These are phyloP conservation scores for Lophotis ruficrista DNA, from an alignment of 2,113 vertebrate species.

Conservation along the genomic window DNA sequence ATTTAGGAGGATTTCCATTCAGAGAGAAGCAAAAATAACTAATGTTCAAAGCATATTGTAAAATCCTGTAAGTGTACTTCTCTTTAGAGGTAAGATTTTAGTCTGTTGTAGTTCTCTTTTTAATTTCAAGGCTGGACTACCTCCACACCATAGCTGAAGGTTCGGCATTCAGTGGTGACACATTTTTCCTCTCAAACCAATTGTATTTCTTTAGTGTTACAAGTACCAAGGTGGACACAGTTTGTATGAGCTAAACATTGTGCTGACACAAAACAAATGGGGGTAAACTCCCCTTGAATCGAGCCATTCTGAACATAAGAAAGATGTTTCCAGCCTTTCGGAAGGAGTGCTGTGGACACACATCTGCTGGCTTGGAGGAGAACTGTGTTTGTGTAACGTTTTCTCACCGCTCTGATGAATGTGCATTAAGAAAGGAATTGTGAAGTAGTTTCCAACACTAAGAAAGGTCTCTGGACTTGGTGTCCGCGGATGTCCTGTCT, in stretches of 20 bases:
- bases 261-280: not conserved
- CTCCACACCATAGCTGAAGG: not conserved
- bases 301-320: not conserved
- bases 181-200: not conserved
- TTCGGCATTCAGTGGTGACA: not conserved
- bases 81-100: not conserved
- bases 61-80: not conserved
- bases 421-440: not conserved
- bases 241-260: not conserved
- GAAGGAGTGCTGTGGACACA: not conserved
- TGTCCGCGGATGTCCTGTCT: not conserved
- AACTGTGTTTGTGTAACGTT: no score
- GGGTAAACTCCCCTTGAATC: not conserved
- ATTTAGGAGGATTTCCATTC: conserved; percentile 28
- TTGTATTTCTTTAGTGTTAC: not conserved
- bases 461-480: not conserved
- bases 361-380: not conserved
- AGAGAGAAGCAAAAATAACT: not conserved
- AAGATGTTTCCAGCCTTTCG: not conserved
- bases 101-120: not conserved
- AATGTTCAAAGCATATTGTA: not conserved
- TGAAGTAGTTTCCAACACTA: not conserved
- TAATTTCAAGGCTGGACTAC: not conserved
- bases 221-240: not conserved
- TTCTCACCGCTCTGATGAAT: no score